phyloP scores from a whole-genome alignment of 2,888 invertebrate genomes.

The Achlya flavicornis region DNA sequence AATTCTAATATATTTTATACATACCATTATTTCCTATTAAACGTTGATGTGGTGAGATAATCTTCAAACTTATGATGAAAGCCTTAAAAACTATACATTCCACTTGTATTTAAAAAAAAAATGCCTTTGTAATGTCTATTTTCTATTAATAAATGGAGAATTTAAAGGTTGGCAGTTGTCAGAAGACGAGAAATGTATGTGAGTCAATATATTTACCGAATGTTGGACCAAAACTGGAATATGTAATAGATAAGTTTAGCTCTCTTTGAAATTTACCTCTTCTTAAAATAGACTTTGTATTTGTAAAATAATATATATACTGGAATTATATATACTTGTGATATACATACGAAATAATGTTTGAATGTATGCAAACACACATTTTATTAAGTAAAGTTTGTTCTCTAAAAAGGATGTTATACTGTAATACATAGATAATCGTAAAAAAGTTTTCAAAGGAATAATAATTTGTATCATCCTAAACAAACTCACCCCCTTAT shows the following conservation, averaged over 20 bases:
- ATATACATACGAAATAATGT: slow-evolving; percentile 6
- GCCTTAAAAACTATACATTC: slow-evolving; percentile 80
- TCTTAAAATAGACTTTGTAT: slow-evolving; percentile 24
- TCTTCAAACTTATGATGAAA: slow-evolving; percentile 76
- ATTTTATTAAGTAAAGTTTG: neutral
- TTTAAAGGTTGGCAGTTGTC: slow-evolving; percentile 43
- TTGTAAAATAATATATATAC: slow-evolving; percentile 22
- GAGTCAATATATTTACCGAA: slow-evolving; percentile 55
- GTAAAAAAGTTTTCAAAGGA: neutral
- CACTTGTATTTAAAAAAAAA: slow-evolving; percentile 74
- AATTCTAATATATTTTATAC: slow-evolving; percentile 32
- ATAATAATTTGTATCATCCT: neutral
- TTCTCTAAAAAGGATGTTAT: slow-evolving; percentile 2
- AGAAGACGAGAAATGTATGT: slow-evolving; percentile 34
- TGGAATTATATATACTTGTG: slow-evolving; percentile 11
- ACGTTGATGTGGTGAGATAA: slow-evolving; percentile 36
- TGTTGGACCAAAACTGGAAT: slow-evolving; percentile 71
- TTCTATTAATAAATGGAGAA: slow-evolving; percentile 53
- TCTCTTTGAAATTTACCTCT: slow-evolving; percentile 59
- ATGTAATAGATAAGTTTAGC: slow-evolving; percentile 54
- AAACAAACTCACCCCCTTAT: too few species aligned
- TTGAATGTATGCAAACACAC: neutral
- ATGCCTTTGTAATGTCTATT: slow-evolving; percentile 72
- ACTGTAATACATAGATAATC: neutral
- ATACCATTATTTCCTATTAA: slow-evolving; percentile 16